Conservation (phyloP, 2,888 invertebrate genomes). For the Oxyteleia sp. region DNA sequence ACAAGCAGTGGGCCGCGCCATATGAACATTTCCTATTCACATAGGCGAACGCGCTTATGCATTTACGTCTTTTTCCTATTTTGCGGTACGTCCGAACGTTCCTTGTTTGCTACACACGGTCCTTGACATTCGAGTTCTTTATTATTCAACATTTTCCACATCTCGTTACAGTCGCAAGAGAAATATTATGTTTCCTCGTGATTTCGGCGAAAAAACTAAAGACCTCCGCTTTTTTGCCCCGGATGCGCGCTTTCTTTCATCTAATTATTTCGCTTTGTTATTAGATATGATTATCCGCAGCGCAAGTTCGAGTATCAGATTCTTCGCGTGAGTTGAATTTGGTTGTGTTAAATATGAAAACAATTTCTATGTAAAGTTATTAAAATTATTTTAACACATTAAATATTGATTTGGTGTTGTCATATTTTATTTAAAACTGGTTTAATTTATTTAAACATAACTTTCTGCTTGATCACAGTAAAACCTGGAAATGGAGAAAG, state of each 20-base stretch:
- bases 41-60: conserved; percentile 70
- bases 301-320: background rate
- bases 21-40: conserved; percentile 76
- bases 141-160: conserved; percentile 56
- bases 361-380: no score
- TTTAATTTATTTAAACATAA: no score
- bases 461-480: no score
- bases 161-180: conserved; percentile 54
- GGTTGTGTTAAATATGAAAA: no score
- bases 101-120: conserved; percentile 60
- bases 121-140: conserved; percentile 65
- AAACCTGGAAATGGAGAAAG: no score
- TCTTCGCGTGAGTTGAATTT: no score
- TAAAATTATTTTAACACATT: no score
- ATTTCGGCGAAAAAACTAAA: conserved; percentile 24
- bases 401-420: no score
- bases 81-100: conserved; percentile 70
- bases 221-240: conserved; percentile 7
- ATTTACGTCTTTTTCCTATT: conserved; percentile 76
- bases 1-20: conserved; percentile 74
- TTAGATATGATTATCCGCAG: conserved; percentile 15
- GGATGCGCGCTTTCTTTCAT: conserved; percentile 1
- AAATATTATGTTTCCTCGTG: conserved; percentile 61
- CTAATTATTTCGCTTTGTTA: conserved; percentile 34
- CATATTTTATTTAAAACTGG: no score